These are phyloP conservation scores for Cyphomyrus plagiostoma DNA, from an alignment of 2,113 vertebrate genomes.

Conservation along the genomic window DNA sequence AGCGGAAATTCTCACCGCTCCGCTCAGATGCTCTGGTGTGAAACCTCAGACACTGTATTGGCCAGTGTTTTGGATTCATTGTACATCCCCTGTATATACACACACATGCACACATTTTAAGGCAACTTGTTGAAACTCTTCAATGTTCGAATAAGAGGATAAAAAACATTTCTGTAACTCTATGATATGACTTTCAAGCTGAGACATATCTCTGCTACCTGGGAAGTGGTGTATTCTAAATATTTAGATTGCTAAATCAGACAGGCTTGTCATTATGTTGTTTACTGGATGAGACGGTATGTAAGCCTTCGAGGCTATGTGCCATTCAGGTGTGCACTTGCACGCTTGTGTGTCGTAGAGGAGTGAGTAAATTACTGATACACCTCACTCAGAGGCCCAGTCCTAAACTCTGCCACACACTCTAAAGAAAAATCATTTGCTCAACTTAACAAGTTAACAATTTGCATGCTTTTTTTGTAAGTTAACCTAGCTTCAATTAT, in stretches of 20 bases:
- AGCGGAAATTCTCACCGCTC: too few species aligned
- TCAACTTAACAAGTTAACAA: too few species aligned
- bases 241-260: neutral
- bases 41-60: neutral
- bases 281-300: neutral
- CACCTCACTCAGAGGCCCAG: neutral
- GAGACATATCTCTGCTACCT: neutral
- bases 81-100: neutral
- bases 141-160: neutral
- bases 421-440: too few species aligned
- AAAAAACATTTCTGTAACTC: neutral
- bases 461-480: too few species aligned
- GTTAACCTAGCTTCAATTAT: too few species aligned
- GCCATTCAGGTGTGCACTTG: neutral
- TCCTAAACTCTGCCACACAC: neutral
- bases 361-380: neutral
- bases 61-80: neutral
- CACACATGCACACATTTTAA: neutral
- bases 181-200: neutral
- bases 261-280: neutral
- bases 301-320: neutral
- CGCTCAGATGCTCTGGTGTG: neutral
- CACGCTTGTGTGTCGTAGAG: neutral
- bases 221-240: neutral
- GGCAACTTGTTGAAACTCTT: neutral